Base-by-base conservation (phyloP, 2,113 vertebrate genomes). In the Tragelaphus imberbis region DNA sequence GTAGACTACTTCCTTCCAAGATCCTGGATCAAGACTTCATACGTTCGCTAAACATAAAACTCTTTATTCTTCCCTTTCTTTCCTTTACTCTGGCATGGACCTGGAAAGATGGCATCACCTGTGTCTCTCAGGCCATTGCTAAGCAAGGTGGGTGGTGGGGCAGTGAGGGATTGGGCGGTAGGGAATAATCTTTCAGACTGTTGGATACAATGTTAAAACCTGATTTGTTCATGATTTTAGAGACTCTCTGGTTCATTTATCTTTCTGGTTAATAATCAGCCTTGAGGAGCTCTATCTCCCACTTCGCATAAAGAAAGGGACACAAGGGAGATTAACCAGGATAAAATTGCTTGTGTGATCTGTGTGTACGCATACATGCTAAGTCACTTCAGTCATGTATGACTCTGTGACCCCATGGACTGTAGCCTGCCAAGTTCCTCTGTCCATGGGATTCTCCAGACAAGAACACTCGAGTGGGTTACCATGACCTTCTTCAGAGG, bases 311-410 rank as follows among this genome's bases (percentile, higher is more conserved):
- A 82, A 55, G 30, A 55, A 84, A 84, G 19, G 51, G 33, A 14
- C 51, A 55, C 80, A 84, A 84, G 51, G 33, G 19, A n/a, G 2
- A 36, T 75, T 36, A 84, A 8, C 33, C 51, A 84, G 33, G 53
- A 84, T 55, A 55, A 55, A 25, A 36, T 33, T 55, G 80, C 21
- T 40, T 75, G 68, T 40, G 68, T 75, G 68, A 75, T 40, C 19
- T 36, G 19, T 0, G 0, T 25, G 68, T 25, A 75, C 23, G 68
- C 0, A 0, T 40, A 0, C 19, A 75, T 1, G 1, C 36, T 40
- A 71, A 36, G 68, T 40, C 5, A 0, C 68, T 40, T 75, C n/a
- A 23, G n/a, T 75, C n/a, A 75, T 23, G 68, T 36, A 23, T 40
- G 36, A 75, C 36, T 40, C 68, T 75, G 36, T 0, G 5, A 40